Percentiles rank a stretch among this genome's conserved stretches.
These are phyloP conservation scores for Phlogophora meticulosa DNA, from an alignment of 2,888 invertebrate species.

Conservation along the genomic window DNA sequence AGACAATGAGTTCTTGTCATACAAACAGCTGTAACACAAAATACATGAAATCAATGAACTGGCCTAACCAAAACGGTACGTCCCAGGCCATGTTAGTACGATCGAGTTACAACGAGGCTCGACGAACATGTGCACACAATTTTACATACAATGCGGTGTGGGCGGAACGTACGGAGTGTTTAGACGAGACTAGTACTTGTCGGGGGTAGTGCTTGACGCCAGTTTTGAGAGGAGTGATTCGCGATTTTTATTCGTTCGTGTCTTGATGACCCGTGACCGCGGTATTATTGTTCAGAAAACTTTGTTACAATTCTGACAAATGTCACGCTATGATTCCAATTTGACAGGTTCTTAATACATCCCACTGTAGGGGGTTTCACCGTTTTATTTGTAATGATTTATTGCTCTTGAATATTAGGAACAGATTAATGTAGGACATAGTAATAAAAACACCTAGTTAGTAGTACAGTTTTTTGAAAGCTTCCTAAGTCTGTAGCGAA, in stretches of 20 bases:
- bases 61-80: constrained; percentile 79
- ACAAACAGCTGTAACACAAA: constrained; percentile 49
- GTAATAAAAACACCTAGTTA: too few species aligned
- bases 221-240: constrained; percentile 47
- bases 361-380: not conserved
- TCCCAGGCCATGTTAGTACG: constrained; percentile 82
- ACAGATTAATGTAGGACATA: too few species aligned
- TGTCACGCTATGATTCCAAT: constrained; percentile 29
- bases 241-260: constrained; percentile 33
- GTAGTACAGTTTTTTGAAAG: too few species aligned
- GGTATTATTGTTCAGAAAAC: constrained; percentile 14
- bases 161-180: constrained; percentile 73
- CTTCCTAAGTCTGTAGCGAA: too few species aligned
- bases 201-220: constrained; percentile 58
- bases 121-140: constrained; percentile 72
- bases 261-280: constrained; percentile 51
- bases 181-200: constrained; percentile 67
- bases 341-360: constrained; percentile 22
- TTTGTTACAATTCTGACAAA: constrained; percentile 3
- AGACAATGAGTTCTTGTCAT: constrained; percentile 59
- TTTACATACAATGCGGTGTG: constrained; percentile 87
- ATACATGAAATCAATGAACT: constrained; percentile 65
- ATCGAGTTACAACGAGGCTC: constrained; percentile 73
- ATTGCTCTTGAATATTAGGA: not conserved
- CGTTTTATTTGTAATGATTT: too few species aligned